These are phyloP conservation scores for Hydriomena furcata DNA, from an alignment of 2,888 invertebrate species.

Conservation along the genomic window DNA sequence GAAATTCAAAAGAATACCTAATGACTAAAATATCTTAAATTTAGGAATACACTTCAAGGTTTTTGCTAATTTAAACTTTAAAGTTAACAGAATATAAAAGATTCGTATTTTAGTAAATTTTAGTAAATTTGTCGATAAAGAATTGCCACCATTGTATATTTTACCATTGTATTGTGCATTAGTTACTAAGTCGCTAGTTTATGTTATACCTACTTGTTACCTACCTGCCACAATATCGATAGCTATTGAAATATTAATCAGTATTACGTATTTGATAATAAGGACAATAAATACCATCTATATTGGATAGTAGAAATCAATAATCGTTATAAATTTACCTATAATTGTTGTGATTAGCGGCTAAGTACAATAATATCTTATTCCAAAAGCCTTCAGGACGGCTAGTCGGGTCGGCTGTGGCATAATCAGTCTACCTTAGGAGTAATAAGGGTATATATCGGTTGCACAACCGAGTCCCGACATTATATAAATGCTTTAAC, in stretches of 20 bases:
- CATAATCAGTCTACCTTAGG: conserved; percentile 23
- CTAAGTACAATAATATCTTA: conserved; percentile 67
- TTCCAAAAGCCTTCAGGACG: conserved; percentile 78
- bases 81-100: no score
- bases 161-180: conserved; percentile 3
- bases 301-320: conserved; percentile 27
- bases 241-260: conserved; percentile 6
- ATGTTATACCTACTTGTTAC: background rate
- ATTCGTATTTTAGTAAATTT: no score
- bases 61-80: no score
- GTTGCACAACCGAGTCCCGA: conserved; percentile 57
- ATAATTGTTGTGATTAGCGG: conserved; percentile 75
- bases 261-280: conserved; percentile 13
- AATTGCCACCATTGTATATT: conserved; percentile 11
- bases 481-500: conserved; percentile 77
- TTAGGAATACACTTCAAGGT: no score
- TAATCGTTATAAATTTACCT: conserved; percentile 31
- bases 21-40: no score
- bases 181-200: conserved; percentile 4
- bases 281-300: conserved; percentile 20
- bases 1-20: no score
- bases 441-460: conserved; percentile 23
- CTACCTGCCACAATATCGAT: conserved; percentile 17
- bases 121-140: no score
- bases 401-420: conserved; percentile 65